Evolutionary conservation across 2,888 invertebrate genomes (phyloP).

Genomic region (Zygaena filipendulae): DNA sequence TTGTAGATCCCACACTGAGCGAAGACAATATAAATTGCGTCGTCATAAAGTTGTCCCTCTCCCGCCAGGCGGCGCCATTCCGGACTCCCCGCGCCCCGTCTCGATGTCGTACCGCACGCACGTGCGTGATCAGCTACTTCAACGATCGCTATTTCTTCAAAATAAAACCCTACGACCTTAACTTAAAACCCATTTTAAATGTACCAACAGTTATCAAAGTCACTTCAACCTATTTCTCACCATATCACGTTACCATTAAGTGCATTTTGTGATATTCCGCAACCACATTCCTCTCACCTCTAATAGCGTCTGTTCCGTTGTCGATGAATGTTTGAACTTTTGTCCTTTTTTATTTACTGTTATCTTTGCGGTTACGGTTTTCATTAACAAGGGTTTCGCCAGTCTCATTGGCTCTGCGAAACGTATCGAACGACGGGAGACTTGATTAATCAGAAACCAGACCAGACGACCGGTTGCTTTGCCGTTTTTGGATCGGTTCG

Average conservation of each 20-base stretch:
- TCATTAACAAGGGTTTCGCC: slow-evolving; percentile 32
- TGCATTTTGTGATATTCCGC: slow-evolving; percentile 41
- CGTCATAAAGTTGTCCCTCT: slow-evolving; percentile 59
- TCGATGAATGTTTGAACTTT: slow-evolving; percentile 59
- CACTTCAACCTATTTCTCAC: slow-evolving; percentile 45
- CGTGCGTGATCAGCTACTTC: slow-evolving; percentile 50
- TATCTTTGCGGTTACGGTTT: slow-evolving; percentile 41
- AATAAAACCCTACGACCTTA: slow-evolving; percentile 31
- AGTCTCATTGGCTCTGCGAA: slow-evolving; percentile 19
- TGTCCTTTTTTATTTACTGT: slow-evolving; percentile 58
- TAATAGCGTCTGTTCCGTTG: slow-evolving; percentile 43
- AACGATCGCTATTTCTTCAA: slow-evolving; percentile 24
- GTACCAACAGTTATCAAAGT: slow-evolving; percentile 21
- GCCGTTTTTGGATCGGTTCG: no score
- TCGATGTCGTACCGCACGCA: slow-evolving; percentile 37
- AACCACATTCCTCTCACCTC: slow-evolving; percentile 38
- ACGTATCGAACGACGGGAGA: slow-evolving; percentile 18
- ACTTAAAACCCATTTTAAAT: slow-evolving; percentile 31
- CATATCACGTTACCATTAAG: slow-evolving; percentile 49
- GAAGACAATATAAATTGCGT: slow-evolving; percentile 58
- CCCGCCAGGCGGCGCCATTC: slow-evolving; percentile 59
- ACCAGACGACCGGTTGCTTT: no score
- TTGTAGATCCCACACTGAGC: slow-evolving; percentile 56
- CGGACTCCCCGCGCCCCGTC: slow-evolving; percentile 23
- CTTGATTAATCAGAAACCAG: slow-evolving; percentile 11